These are phyloP conservation scores for Trinorchestia longiramus DNA, from an alignment of 1,140 invertebrate genomes.

Conservation along the genomic window DNA sequence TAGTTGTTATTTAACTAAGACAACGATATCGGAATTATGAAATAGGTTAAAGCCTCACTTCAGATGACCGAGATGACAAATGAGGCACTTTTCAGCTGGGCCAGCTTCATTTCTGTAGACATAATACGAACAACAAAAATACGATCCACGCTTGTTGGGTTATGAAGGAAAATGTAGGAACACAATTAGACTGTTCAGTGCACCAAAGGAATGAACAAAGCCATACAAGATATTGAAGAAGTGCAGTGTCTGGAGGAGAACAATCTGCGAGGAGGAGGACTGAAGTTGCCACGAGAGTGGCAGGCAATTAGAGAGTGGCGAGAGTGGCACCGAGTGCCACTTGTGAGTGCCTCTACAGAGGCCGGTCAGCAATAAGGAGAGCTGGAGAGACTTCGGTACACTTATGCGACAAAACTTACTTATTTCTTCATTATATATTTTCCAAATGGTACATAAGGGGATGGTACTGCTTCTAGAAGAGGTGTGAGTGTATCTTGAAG, in stretches of 20 bases:
- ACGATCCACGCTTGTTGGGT: too few species aligned
- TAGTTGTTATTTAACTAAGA: too few species aligned
- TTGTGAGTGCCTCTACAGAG: conserved; percentile 19
- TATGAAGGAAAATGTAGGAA: too few species aligned
- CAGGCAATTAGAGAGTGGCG: conserved; percentile 29
- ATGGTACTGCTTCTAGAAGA: too few species aligned
- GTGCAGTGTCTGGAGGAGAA: too few species aligned
- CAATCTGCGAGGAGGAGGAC: not conserved
- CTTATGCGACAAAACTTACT: not conserved
- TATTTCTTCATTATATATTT: not conserved
- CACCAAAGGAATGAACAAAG: too few species aligned
- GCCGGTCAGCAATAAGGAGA: conserved; percentile 16
- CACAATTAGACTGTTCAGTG: too few species aligned
- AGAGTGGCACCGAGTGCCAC: conserved; percentile 27
- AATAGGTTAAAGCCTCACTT: too few species aligned
- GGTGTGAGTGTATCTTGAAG: not conserved
- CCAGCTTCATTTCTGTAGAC: too few species aligned
- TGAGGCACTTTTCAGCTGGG: not conserved
- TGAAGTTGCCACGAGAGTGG: conserved; percentile 12
- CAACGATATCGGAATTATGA: too few species aligned
- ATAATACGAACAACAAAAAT: too few species aligned
- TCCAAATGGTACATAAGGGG: not conserved
- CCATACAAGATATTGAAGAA: too few species aligned
- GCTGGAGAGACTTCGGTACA: not conserved
- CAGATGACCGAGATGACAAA: not conserved